Percentiles rank a stretch among this genome's conserved stretches.
These are phyloP conservation scores for Teleogryllus occipitalis DNA, from an alignment of 1,140 invertebrate genomes.

Conservation along the genomic window DNA sequence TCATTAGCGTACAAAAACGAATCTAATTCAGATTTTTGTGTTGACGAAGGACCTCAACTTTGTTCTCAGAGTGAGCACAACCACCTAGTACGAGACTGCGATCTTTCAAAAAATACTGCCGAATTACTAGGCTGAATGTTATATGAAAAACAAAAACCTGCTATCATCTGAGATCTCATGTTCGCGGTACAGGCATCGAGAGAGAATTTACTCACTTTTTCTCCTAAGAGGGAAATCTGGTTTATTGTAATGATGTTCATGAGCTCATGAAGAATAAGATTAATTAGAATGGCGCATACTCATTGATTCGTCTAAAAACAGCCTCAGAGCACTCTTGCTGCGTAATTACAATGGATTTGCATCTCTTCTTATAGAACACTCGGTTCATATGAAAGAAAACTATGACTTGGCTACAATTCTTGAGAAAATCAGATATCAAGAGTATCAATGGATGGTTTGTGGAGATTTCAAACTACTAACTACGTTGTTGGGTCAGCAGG, in stretches of 20 bases:
- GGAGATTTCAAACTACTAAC: conserved; percentile 15
- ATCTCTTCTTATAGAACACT: conserved; percentile 19
- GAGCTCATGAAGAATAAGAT: conserved; percentile 26
- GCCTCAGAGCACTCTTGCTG: conserved; percentile 25
- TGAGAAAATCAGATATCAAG: conserved; percentile 16
- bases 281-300: conserved; percentile 24
- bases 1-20: conserved; percentile 6
- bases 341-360: conserved; percentile 24
- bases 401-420: too few species aligned
- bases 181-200: conserved; percentile 20
- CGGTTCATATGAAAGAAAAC: conserved; percentile 10
- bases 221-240: conserved; percentile 16
- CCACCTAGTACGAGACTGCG: conserved; percentile 18
- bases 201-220: conserved; percentile 21
- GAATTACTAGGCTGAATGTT: conserved; percentile 21
- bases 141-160: conserved; percentile 22
- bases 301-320: conserved; percentile 26
- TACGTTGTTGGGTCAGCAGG: conserved; percentile 15
- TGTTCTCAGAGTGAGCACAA: conserved; percentile 15
- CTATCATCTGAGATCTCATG: conserved; percentile 21
- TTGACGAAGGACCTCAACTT: conserved; percentile 11
- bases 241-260: conserved; percentile 19
- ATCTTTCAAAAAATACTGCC: conserved; percentile 19
- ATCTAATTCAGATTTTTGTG: neutral
- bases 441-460: conserved; percentile 17